Evolutionary conservation across 1,140 invertebrate genomes (phyloP), one percentile per base, ranked within the genome.

Genomic region (Zaprionus tsacasi): DNA sequence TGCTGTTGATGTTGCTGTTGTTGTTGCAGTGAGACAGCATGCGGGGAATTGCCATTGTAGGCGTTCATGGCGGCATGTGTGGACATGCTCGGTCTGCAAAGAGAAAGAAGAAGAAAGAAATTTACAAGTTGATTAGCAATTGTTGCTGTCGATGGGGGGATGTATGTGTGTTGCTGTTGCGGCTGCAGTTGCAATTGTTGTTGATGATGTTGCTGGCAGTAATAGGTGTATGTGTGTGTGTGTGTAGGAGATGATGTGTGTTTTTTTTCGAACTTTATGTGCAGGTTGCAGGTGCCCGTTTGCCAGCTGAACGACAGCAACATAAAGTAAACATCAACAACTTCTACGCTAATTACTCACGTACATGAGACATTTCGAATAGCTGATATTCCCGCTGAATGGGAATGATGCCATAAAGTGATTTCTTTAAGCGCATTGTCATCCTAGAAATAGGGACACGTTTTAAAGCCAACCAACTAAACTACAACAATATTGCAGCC

Each of bases 11-110:
- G 76, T 15, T 76, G 80, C 54, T 79, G 83, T 63, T 83, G 90
- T 57, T 66, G 78, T 59, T 73, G 76, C 54, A 64, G 69, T 58
- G 73, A 33, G 66, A 40, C 93, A 91, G 63, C 91, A 85, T 79
- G 78, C 82, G 80, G 78, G 89, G 91, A 87, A 91, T 72, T 92
- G 76, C 88, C 91, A 91, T 91, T 91, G 91, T 80, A 91, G 36
- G 73, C 75, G 79, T 85, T 93, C 78, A 92, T 91, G 82, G 60
- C 78, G 80, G 77, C 86, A 91, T 91, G 91, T 81, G 76, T 58
- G 56, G 82, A 63, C 61, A 92, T 88, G 33, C 64, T 78, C 40
- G 83, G 68, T 79, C 83, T 87, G 57, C 7, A 15, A n/a, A 70
- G 6, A 78, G 21, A 25, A 58, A 79, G 38, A 10, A 33, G 60